phyloP scores from a whole-genome alignment of 2,113 vertebrate species.

The Hemichromis elongatus region DNA sequence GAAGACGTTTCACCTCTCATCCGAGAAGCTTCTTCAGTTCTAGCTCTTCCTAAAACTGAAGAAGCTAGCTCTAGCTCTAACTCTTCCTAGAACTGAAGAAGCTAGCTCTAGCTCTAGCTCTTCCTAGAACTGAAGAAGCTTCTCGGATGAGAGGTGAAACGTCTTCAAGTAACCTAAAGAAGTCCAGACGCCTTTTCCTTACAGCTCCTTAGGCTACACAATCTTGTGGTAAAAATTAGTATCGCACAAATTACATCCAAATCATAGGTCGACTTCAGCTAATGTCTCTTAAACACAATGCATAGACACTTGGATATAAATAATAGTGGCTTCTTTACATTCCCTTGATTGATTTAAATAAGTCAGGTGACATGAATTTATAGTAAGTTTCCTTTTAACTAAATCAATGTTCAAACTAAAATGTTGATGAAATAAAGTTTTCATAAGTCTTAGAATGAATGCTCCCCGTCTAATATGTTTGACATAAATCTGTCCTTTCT shows the following conservation, averaged over 20 bases:
- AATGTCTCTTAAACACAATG: background rate
- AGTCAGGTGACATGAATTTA: background rate
- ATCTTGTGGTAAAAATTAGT: background rate
- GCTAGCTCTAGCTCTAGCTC: too few relatives aligned
- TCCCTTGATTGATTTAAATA: background rate
- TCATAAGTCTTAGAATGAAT: background rate
- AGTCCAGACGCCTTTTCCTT: too few relatives aligned
- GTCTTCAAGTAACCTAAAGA: too few relatives aligned
- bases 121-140: too few relatives aligned
- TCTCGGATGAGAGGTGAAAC: too few relatives aligned
- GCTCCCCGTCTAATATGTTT: background rate
- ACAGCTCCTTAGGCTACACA: too few relatives aligned
- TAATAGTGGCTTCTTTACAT: background rate
- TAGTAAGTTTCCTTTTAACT: background rate
- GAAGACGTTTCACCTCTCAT: too few relatives aligned
- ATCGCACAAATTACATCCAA: background rate
- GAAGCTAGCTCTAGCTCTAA: too few relatives aligned
- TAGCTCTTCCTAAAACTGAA: too few relatives aligned
- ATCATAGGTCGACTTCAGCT: background rate
- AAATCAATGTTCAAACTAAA: background rate
- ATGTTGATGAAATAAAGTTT: background rate
- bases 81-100: too few relatives aligned
- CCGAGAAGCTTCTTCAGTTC: too few relatives aligned
- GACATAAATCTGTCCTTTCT: slow-evolving; percentile 2
- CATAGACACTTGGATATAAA: background rate